Percentiles rank a stretch among this genome's conserved stretches.
Evolutionary conservation across 2,797 vertebrate genomes (phyloP).

Genomic region (Phrynocephalus guinanensis): DNA sequence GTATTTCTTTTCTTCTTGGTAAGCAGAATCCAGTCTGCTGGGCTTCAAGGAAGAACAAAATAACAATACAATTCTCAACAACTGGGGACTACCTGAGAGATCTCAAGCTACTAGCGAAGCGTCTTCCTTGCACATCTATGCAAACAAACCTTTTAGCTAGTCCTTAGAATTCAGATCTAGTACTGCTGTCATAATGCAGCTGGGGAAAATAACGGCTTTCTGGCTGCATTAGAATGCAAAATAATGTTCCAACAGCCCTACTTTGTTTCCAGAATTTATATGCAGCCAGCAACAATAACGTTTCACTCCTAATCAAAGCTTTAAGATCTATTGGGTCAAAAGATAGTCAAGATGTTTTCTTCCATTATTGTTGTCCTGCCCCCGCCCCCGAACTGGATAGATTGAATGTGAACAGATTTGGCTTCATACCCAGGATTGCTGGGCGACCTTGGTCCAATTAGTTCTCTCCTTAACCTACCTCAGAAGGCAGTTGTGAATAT

Average conservation of each 20-base stretch:
- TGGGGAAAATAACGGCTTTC: constrained; percentile 69
- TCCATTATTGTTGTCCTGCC: not conserved
- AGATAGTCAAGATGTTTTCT: constrained; percentile 36
- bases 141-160: constrained; percentile 73
- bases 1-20: constrained; percentile 63
- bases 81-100: constrained; percentile 55
- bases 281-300: constrained; percentile 43
- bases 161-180: constrained; percentile 74
- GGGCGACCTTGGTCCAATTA: not conserved
- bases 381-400: not conserved
- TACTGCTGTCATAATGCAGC: constrained; percentile 72
- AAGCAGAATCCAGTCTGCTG: constrained; percentile 57
- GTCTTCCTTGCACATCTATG: constrained; percentile 36
- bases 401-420: not conserved
- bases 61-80: not conserved
- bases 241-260: constrained; percentile 53
- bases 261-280: constrained; percentile 65
- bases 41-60: constrained; percentile 35
- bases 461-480: not conserved
- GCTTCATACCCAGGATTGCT: not conserved
- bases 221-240: constrained; percentile 70
- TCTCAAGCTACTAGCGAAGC: constrained; percentile 65
- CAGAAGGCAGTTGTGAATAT: not conserved
- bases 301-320: constrained; percentile 47
- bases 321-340: constrained; percentile 64